These are phyloP conservation scores for Galeopterus variegatus DNA, from an alignment of 2,113 vertebrate species.

Conservation along the genomic window DNA sequence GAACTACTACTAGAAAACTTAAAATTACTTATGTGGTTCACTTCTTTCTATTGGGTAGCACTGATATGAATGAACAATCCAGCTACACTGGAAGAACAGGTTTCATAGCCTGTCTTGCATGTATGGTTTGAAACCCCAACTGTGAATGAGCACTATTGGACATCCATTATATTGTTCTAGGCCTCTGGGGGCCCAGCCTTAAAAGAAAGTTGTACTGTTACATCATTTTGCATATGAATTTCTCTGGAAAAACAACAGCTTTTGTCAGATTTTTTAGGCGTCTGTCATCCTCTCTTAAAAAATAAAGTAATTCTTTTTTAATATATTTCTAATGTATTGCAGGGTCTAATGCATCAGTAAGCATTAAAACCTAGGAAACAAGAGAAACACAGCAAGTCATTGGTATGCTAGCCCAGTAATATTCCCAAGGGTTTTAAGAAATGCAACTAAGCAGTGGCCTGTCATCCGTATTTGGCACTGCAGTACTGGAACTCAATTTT, in stretches of 20 bases:
- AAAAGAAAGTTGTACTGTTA: not conserved
- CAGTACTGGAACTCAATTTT: not conserved
- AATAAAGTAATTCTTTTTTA: slow-evolving; percentile 2
- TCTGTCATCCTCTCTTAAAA: not conserved
- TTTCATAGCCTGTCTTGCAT: not conserved
- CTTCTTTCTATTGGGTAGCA: not conserved
- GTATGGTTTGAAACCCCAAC: no score
- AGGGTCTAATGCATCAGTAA: not conserved
- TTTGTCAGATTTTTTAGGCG: not conserved
- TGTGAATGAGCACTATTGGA: not conserved
- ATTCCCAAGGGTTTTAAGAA: not conserved
- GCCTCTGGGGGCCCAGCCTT: not conserved
- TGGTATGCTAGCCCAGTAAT: not conserved
- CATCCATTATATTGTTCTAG: not conserved
- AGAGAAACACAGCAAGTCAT: not conserved
- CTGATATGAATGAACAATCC: not conserved
- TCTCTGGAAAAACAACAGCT: not conserved
- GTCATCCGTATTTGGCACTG: no score
- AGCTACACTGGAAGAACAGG: not conserved
- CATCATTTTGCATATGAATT: not conserved
- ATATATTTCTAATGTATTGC: not conserved
- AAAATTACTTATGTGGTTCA: not conserved
- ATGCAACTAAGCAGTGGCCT: not conserved
- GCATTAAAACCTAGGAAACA: not conserved
- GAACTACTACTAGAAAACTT: not conserved